A percentile compares a stretch with the other conserved stretches of the same genome.
Evolutionary conservation across 2,113 vertebrate genomes (phyloP).

Genomic region (Hippocampus zosterae): DNA sequence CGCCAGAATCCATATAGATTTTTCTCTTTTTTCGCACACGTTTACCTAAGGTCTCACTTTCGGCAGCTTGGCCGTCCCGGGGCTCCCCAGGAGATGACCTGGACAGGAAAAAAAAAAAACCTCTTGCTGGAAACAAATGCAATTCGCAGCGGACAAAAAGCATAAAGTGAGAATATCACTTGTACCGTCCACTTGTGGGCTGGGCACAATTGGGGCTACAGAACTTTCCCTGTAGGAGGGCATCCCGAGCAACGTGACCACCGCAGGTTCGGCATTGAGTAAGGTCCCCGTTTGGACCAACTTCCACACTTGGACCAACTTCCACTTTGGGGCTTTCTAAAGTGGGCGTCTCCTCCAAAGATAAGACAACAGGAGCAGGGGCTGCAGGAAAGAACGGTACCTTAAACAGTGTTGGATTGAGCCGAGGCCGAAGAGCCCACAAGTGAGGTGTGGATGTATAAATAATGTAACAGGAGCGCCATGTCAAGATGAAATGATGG

Average conservation of each 20-base stretch:
- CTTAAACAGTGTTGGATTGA: no score
- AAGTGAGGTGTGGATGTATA: no score
- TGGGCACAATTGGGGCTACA: constrained; percentile 69
- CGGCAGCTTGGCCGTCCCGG: constrained; percentile 60
- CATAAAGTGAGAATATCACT: not conserved
- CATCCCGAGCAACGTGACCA: constrained; percentile 59
- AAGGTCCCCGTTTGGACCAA: constrained; percentile 54
- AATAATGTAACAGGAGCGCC: no score
- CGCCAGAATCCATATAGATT: constrained; percentile 85
- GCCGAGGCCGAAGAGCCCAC: no score
- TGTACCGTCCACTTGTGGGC: constrained; percentile 75
- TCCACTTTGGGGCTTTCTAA: constrained; percentile 49
- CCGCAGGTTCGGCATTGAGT: constrained; percentile 68
- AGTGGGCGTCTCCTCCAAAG: constrained; percentile 49
- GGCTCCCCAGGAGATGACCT: constrained; percentile 69
- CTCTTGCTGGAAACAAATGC: not conserved
- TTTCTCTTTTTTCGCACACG: constrained; percentile 84
- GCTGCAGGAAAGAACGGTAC: constrained; percentile 23
- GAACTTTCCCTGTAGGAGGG: constrained; percentile 76
- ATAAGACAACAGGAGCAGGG: constrained; percentile 47
- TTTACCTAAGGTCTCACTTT: constrained; percentile 78
- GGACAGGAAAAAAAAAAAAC: not conserved
- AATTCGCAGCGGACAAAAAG: not conserved
- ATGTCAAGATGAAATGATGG: no score
- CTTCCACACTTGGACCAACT: constrained; percentile 54